Conservation (phyloP, 2,797 vertebrate species). For the Oceanodroma leucorhoa region DNA sequence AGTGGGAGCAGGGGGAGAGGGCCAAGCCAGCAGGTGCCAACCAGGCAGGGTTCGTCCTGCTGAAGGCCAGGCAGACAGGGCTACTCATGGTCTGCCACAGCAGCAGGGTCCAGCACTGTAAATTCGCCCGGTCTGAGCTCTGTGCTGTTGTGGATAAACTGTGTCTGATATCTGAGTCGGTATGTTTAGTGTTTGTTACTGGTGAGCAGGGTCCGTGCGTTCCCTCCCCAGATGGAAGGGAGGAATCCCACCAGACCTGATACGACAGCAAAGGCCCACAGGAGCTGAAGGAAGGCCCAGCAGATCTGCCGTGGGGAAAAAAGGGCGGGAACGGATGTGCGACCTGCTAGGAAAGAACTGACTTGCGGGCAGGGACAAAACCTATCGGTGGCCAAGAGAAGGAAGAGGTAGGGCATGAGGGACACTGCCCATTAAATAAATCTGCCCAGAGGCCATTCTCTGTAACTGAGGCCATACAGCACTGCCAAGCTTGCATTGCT, state of each 20-base stretch:
- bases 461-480: not conserved
- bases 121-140: not conserved
- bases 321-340: accelerated
- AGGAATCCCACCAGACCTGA: not conserved
- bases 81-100: not conserved
- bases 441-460: not conserved
- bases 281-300: not conserved
- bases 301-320: accelerated
- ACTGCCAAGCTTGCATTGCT: not conserved
- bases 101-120: not conserved
- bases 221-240: not conserved
- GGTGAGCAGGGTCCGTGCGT: not conserved
- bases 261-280: not conserved
- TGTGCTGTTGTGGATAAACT: not conserved
- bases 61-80: not conserved
- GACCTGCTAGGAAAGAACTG: not conserved
- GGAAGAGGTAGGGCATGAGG: not conserved
- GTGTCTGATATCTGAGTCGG: accelerated
- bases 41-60: not conserved
- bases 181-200: not conserved
- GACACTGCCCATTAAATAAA: not conserved
- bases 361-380: not conserved
- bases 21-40: not conserved
- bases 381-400: not conserved
- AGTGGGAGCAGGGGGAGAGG: not conserved